A percentile compares a stretch with the other conserved stretches of the same genome.
Evolutionary conservation across 2,888 invertebrate species (phyloP).

Genomic region (Agrochola macilenta): DNA sequence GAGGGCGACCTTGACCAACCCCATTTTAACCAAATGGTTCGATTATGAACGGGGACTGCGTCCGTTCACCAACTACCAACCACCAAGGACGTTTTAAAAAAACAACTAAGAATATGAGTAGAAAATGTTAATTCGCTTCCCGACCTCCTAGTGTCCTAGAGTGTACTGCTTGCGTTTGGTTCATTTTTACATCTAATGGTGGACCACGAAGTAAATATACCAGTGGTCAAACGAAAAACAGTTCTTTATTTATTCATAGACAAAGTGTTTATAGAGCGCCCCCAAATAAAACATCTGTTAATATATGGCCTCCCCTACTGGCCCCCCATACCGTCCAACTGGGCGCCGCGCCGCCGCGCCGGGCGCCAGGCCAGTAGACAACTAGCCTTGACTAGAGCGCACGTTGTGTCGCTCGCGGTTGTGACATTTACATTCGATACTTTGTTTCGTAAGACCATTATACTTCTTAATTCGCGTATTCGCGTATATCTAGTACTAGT

Average conservation of each 20-base stretch:
- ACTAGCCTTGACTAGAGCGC: neutral
- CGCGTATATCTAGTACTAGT: slow-evolving; percentile 4
- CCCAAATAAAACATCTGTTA: slow-evolving; percentile 16
- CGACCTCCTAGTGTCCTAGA: neutral
- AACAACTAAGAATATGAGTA: neutral
- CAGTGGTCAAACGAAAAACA: neutral
- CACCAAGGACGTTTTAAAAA: neutral
- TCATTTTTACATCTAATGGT: neutral
- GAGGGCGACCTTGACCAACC: slow-evolving; percentile 9
- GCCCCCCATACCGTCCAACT: neutral
- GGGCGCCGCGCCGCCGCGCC: neutral
- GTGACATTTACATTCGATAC: neutral
- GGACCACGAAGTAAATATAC: neutral
- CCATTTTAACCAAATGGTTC: neutral
- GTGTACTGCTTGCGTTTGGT: neutral
- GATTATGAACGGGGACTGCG: neutral
- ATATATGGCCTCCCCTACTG: neutral
- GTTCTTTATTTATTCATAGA: neutral
- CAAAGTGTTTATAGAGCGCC: neutral
- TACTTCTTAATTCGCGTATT: neutral
- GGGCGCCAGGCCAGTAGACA: slow-evolving; percentile 1
- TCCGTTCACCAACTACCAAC: too few relatives aligned
- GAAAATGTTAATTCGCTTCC: neutral
- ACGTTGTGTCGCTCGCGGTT: slow-evolving; percentile 3
- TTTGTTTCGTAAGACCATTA: neutral